Percentiles rank a stretch among this genome's conserved stretches.
phyloP scores from a whole-genome alignment of 2,113 vertebrate genomes.

The Sceloporus tristichus region DNA sequence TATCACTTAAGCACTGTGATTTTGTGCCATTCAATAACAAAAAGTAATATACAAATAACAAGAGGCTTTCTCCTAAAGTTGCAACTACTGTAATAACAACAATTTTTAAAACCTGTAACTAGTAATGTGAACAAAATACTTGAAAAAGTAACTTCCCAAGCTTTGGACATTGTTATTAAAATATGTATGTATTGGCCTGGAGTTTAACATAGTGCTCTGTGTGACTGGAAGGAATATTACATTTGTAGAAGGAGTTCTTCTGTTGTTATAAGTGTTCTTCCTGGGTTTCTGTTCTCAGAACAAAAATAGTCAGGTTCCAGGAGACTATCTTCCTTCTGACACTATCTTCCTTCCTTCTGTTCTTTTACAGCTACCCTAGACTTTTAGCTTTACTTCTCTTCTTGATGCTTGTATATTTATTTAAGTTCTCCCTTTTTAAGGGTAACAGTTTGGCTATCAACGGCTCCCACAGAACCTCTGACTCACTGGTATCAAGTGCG shows the following conservation, averaged over 20 bases:
- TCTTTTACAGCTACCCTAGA: background rate
- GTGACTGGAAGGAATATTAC: background rate
- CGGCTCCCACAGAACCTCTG: constrained; percentile 81
- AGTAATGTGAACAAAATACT: no score
- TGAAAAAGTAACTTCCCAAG: no score
- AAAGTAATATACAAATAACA: no score
- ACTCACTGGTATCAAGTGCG: constrained; percentile 86
- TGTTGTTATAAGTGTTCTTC: background rate
- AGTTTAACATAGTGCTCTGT: background rate
- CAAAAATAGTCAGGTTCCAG: background rate
- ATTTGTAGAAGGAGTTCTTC: background rate
- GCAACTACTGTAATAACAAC: no score
- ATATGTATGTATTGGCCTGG: no score
- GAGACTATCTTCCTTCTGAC: background rate
- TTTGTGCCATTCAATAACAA: no score
- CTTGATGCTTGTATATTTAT: constrained; percentile 8
- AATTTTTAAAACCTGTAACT: no score
- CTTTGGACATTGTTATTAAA: no score
- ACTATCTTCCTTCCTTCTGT: no score
- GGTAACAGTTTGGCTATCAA: constrained; percentile 83
- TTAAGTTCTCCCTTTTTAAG: constrained; percentile 60
- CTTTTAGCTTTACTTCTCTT: background rate
- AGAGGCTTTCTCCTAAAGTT: no score
- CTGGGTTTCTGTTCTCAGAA: background rate
- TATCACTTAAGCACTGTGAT: no score